These are phyloP conservation scores for Brachypalpus laphriformis DNA, from an alignment of 2,888 invertebrate genomes.

Conservation along the genomic window DNA sequence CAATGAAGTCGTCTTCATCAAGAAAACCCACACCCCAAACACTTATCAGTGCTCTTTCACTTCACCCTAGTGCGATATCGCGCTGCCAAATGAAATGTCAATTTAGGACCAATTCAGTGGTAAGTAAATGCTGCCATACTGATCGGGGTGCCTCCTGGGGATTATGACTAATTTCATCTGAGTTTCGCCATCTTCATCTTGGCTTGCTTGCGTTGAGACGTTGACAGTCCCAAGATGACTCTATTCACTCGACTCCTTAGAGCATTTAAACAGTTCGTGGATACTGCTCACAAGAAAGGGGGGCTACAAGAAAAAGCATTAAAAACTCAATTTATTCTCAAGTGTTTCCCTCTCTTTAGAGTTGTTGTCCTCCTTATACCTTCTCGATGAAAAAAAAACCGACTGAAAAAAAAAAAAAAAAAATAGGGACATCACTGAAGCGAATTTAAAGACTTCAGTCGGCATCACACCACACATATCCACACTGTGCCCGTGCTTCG, in stretches of 20 bases:
- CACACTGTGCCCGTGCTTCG: constrained; percentile 22
- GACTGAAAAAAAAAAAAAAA: not conserved
- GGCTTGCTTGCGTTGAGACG: not conserved
- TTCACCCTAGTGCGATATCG: not conserved
- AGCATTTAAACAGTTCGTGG: constrained; percentile 11
- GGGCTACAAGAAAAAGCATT: constrained; percentile 30
- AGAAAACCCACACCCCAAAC: not conserved
- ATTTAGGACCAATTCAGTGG: constrained; percentile 61
- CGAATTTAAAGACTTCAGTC: constrained; percentile 56
- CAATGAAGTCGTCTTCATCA: not conserved
- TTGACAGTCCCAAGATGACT: constrained; percentile 27
- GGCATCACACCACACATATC: constrained; percentile 49
- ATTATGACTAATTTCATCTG: constrained; percentile 64
- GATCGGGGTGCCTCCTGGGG: constrained; percentile 58
- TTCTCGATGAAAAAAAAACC: constrained; percentile 2
- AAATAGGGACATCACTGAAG: constrained; percentile 59
- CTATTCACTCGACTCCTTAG: constrained; percentile 26
- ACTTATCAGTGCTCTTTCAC: not conserved
- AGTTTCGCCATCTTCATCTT: constrained; percentile 35
- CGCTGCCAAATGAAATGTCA: constrained; percentile 46
- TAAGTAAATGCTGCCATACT: constrained; percentile 46
- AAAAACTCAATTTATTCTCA: constrained; percentile 70
- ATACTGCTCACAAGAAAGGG: not conserved
- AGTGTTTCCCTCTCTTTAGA: constrained; percentile 36
- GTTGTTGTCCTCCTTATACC: constrained; percentile 18